Evolutionary conservation across 1,140 invertebrate species (phyloP), one percentile per base, ranked within the genome.

Genomic region (Hormaphis cornu): DNA sequence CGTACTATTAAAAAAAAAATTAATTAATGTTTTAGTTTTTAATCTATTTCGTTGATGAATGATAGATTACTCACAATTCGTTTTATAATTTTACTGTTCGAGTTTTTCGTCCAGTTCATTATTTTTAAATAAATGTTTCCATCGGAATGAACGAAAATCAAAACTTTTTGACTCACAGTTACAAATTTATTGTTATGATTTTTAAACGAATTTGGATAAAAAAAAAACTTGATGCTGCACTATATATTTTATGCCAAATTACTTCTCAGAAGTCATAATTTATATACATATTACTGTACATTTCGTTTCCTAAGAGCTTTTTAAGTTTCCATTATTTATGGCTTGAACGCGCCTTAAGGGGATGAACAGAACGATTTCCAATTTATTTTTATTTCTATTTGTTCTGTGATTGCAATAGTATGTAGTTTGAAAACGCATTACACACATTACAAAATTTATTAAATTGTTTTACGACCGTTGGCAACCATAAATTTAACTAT

Each of bases 141-240:
- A n/a, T n/a, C n/a, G n/a, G n/a, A n/a, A n/a, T n/a, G n/a, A n/a
- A n/a, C n/a, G n/a, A n/a, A n/a, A n/a, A n/a, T n/a, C n/a, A n/a
- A n/a, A n/a, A n/a, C n/a, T n/a, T n/a, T n/a, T n/a, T n/a, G n/a
- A n/a, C n/a, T n/a, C n/a, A n/a, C n/a, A n/a, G n/a, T 56, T 56
- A 5, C 40, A 22, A 33, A 22, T 40, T 12, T 40, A 24, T 37
- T 37, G 37, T 56, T 10, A 5, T 35, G 12, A 10, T 54, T 16
- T 56, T 35, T 35, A n/a, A 0, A 56, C 2, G n/a, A 28, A 37
- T 16, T 37, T 14, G 20, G 20, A 14, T 12, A 37, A 35, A 7
- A n/a, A n/a, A 58, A 58, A 56, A 58, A 37, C 12, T 40, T 58
- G 54, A 58, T 58, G 37, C 37, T 58, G 54, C 22, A 58, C 54